phyloP scores from a whole-genome alignment of 2,113 vertebrate species.

The Malurus elegans region DNA sequence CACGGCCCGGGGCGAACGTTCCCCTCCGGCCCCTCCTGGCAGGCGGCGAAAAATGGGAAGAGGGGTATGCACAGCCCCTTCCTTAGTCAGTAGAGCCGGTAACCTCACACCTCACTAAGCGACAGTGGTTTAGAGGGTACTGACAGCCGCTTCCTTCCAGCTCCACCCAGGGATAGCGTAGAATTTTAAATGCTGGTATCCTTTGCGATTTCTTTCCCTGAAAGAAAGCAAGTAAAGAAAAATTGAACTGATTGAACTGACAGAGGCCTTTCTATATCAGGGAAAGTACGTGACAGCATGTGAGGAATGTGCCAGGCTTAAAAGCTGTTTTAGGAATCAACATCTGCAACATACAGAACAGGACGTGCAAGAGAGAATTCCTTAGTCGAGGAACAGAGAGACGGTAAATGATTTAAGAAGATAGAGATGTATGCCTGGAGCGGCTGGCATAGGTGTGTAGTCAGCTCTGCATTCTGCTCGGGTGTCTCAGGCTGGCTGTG shows the following conservation, averaged over 20 bases:
- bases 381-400: not conserved
- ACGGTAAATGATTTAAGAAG: not conserved
- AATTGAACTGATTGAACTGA: not conserved
- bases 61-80: not conserved
- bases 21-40: not conserved
- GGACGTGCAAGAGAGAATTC: not conserved
- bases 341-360: not conserved
- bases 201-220: not conserved
- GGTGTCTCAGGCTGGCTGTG: not conserved
- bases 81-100: not conserved
- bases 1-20: not conserved
- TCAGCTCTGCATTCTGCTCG: not conserved
- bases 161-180: not conserved
- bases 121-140: not conserved
- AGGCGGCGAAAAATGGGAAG: rapidly evolving
- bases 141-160: not conserved
- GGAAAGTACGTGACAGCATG: rapidly evolving
- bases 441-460: not conserved
- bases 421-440: no score
- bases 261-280: not conserved
- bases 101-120: not conserved
- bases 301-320: rapidly evolving
- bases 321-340: not conserved
- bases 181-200: not conserved
- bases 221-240: not conserved